Evolutionary conservation across 2,888 invertebrate genomes (phyloP).

Genomic region (Pterostichus madidus): DNA sequence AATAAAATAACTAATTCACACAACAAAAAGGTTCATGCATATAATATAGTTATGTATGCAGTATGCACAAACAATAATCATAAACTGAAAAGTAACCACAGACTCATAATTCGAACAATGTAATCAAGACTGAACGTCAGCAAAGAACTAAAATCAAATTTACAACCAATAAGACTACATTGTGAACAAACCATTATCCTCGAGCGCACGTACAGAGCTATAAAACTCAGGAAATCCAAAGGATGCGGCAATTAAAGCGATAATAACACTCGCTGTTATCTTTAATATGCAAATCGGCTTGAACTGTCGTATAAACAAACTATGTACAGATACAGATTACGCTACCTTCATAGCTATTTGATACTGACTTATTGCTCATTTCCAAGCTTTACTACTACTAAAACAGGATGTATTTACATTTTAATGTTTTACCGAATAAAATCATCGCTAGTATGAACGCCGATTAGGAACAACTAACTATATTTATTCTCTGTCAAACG

Average conservation of each 20-base stretch:
- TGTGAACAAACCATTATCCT: conserved; percentile 42
- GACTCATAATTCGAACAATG: conserved; percentile 40
- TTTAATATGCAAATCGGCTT: conserved; percentile 54
- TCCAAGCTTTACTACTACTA: neutral
- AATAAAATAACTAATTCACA: no score
- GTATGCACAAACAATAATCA: conserved; percentile 6
- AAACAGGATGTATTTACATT: conserved; percentile 3
- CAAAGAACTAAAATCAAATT: conserved; percentile 53
- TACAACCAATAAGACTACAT: conserved; percentile 55
- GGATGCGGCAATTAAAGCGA: conserved; percentile 52
- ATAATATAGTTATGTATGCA: conserved; percentile 27
- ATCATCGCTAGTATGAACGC: no score
- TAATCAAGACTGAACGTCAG: conserved; percentile 46
- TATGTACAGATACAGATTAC: conserved; percentile 35
- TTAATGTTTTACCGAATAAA: neutral
- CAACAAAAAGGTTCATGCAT: neutral
- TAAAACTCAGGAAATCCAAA: conserved; percentile 52
- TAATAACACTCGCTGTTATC: conserved; percentile 55
- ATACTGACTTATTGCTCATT: conserved; percentile 46
- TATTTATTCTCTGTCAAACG: no score
- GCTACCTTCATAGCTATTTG: conserved; percentile 6
- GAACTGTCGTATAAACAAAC: conserved; percentile 31
- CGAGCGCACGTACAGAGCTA: conserved; percentile 25
- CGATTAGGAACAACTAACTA: no score
- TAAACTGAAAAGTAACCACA: conserved; percentile 45